These are phyloP conservation scores for Parapsyche elsis DNA, from an alignment of 1,140 invertebrate species.

Conservation along the genomic window DNA sequence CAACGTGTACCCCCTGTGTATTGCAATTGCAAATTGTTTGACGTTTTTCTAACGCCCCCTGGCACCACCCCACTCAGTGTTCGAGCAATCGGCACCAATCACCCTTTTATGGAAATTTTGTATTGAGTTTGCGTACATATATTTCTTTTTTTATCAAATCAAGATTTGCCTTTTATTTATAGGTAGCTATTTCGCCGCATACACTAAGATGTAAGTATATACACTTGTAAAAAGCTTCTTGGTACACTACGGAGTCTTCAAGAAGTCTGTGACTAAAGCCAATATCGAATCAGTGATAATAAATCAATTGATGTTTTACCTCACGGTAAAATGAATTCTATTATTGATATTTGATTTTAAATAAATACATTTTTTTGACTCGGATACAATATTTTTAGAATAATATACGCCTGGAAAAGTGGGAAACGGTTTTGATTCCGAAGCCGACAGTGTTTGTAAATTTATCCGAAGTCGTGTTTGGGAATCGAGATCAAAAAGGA, in stretches of 20 bases:
- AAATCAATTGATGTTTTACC: too few species aligned
- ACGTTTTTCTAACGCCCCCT: slow-evolving; percentile 13
- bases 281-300: too few species aligned
- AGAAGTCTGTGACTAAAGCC: too few species aligned
- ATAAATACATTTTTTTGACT: too few species aligned
- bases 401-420: too few species aligned
- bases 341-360: too few species aligned
- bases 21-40: slow-evolving; percentile 40
- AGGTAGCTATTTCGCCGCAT: background rate
- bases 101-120: slow-evolving; percentile 42
- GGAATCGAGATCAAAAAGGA: slow-evolving; percentile 44
- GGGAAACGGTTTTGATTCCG: background rate
- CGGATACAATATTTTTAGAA: too few species aligned
- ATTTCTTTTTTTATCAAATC: slow-evolving; percentile 41
- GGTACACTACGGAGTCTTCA: too few species aligned
- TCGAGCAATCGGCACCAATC: slow-evolving; percentile 42
- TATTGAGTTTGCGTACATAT: slow-evolving; percentile 41
- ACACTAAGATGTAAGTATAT: too few species aligned
- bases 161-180: slow-evolving; percentile 37
- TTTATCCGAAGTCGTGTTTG: slow-evolving; percentile 38
- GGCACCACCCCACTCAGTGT: background rate
- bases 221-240: too few species aligned
- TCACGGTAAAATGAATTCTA: too few species aligned
- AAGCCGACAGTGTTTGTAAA: slow-evolving; percentile 12
- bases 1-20: background rate